These are phyloP conservation scores for Coregonus ussuriensis DNA, from an alignment of 2,797 vertebrate species.

Conservation along the genomic window DNA sequence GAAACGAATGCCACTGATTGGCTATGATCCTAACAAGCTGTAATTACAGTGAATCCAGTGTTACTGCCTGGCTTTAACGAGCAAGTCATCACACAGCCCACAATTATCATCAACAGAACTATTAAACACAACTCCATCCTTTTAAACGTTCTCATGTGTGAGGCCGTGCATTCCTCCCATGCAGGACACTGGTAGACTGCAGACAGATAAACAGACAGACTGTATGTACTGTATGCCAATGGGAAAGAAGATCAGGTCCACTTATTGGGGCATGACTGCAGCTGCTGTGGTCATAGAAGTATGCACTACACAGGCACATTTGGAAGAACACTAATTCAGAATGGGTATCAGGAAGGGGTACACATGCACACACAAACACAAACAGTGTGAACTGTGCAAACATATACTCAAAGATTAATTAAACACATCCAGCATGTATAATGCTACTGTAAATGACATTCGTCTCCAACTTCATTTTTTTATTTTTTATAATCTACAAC, in stretches of 20 bases:
- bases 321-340: too few relatives aligned
- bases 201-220: slow-evolving; percentile 36
- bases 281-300: slow-evolving; percentile 4
- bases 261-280: neutral
- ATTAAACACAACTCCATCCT: slow-evolving; percentile 69
- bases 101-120: slow-evolving; percentile 75
- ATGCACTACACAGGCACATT: too few relatives aligned
- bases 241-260: neutral
- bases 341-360: too few relatives aligned
- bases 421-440: neutral
- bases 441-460: slow-evolving; percentile 9
- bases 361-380: too few relatives aligned
- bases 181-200: slow-evolving; percentile 49
- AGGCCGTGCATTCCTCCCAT: slow-evolving; percentile 54
- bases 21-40: slow-evolving; percentile 73
- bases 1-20: slow-evolving; percentile 68
- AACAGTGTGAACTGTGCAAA: neutral
- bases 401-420: neutral
- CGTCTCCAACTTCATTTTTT: neutral
- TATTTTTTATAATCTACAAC: neutral
- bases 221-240: neutral
- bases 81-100: slow-evolving; percentile 70
- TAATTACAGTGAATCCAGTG: slow-evolving; percentile 75
- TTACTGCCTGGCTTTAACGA: slow-evolving; percentile 73
- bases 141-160: slow-evolving; percentile 73